Conservation (phyloP, 92 coral and sea anemone genomes). For the Phenganax stokvisi region DNA sequence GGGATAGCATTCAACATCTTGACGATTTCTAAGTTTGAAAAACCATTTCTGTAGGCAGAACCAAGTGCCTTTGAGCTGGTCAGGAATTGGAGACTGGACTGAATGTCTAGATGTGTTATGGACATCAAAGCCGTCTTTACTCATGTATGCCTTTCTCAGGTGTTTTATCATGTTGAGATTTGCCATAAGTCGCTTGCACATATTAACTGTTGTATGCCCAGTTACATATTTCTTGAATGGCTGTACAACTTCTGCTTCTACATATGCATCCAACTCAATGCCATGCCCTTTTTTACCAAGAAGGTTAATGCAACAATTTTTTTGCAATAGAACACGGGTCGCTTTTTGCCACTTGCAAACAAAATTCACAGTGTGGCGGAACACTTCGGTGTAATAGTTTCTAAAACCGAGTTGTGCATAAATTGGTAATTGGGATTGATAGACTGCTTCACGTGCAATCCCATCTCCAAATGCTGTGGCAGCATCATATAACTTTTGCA, state of each 20-base stretch:
- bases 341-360: constrained; percentile 7
- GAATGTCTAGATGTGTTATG: constrained; percentile 25
- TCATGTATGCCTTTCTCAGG: constrained; percentile 2
- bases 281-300: constrained; percentile 38
- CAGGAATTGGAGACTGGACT: constrained; percentile 24
- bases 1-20: constrained; percentile 36
- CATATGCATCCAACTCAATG: constrained; percentile 39
- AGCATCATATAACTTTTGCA: not conserved
- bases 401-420: constrained; percentile 37
- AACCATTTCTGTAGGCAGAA: constrained; percentile 9
- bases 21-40: constrained; percentile 15
- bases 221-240: constrained; percentile 29
- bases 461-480: constrained; percentile 27
- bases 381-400: constrained; percentile 30
- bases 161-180: constrained; percentile 24
- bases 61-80: constrained; percentile 34
- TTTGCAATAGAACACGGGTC: constrained; percentile 29
- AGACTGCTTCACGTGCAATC: constrained; percentile 32
- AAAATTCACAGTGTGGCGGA: constrained; percentile 30
- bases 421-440: constrained; percentile 17
- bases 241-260: constrained; percentile 31
- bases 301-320: constrained; percentile 28
- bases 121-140: constrained; percentile 31
- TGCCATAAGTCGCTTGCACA: constrained; percentile 33
- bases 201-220: constrained; percentile 28